Percentiles rank a stretch among this genome's conserved stretches.
Conservation (phyloP, 2,113 vertebrate species). For the Chloropsis hardwickii region DNA sequence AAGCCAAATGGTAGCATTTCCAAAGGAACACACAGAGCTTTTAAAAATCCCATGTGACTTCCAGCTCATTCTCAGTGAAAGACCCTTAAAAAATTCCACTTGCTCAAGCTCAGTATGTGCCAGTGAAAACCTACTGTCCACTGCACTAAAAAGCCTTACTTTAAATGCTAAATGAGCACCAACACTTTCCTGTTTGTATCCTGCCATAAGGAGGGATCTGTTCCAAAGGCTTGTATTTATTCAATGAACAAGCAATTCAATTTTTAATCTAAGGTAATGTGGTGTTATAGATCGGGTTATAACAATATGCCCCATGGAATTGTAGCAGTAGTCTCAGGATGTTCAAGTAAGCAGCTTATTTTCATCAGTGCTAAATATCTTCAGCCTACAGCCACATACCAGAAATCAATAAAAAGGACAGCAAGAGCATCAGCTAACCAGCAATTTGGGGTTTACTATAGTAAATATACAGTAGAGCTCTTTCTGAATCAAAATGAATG, state of each 20-base stretch:
- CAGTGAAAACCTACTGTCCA: background rate
- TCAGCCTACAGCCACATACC: background rate
- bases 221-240: background rate
- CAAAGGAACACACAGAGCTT: background rate
- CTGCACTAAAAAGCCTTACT: background rate
- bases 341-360: background rate
- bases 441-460: background rate
- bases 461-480: background rate
- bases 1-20: background rate
- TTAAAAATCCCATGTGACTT: background rate
- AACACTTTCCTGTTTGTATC: background rate
- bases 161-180: background rate
- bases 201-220: background rate
- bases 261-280: conserved; percentile 7
- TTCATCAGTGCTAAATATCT: background rate
- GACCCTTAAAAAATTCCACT: background rate
- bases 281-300: background rate
- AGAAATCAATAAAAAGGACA: background rate
- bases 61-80: background rate
- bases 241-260: background rate
- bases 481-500: background rate
- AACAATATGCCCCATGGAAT: background rate
- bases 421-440: background rate
- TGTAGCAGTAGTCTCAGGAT: background rate
- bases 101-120: background rate